Percentiles rank a stretch among this genome's conserved stretches.
Evolutionary conservation across 1,140 invertebrate genomes (phyloP).

Genomic region (Dreissena rostriformis): DNA sequence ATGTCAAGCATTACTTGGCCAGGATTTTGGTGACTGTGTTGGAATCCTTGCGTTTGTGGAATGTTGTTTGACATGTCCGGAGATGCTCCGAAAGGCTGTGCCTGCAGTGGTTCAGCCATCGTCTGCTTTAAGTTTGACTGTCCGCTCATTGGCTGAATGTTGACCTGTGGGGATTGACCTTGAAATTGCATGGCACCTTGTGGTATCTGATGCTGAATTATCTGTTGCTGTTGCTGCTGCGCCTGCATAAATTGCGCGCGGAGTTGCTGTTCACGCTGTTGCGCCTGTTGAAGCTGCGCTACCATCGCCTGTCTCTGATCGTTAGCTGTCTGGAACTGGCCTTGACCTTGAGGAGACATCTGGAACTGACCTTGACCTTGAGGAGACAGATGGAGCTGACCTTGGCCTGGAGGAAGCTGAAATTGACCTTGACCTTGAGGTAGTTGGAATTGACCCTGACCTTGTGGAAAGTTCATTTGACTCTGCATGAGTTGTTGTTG

Average conservation of each 20-base stretch:
- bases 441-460: neutral
- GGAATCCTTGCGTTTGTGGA: too few species aligned
- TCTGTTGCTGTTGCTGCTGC: conserved; percentile 9
- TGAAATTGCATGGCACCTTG: neutral
- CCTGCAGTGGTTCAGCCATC: neutral
- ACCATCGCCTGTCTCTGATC: neutral
- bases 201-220: neutral
- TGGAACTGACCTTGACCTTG: neutral
- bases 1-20: too few species aligned
- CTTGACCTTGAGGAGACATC: neutral
- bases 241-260: conserved; percentile 9
- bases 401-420: neutral
- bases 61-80: too few species aligned
- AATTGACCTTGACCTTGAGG: neutral
- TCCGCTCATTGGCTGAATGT: neutral
- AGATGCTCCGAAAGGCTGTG: neutral
- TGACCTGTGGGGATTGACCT: neutral
- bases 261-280: conserved; percentile 2
- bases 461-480: neutral
- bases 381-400: neutral
- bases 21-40: too few species aligned
- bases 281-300: conserved; percentile 3
- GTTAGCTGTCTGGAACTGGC: neutral
- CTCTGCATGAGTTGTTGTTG: neutral
- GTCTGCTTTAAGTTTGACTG: neutral